Conservation (phyloP, 1,140 invertebrate genomes). For the Aphis gossypii region DNA sequence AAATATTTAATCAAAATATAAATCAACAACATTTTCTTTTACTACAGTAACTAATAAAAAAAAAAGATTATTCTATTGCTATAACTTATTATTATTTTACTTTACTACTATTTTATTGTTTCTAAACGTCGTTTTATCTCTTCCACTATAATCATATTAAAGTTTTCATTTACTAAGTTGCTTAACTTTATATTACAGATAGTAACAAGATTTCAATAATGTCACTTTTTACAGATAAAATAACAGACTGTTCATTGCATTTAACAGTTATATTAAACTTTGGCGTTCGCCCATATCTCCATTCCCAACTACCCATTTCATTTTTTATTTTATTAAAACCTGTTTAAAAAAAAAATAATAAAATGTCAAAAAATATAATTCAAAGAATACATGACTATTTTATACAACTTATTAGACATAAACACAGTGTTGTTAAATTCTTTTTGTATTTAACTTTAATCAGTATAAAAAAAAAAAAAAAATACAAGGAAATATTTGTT, state of each 20-base stretch:
- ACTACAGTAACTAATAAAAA: conserved; percentile 21
- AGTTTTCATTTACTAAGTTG: conserved; percentile 36
- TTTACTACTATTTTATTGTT: neutral
- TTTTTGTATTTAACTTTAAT: neutral
- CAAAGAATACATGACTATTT: neutral
- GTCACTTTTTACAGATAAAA: conserved; percentile 44
- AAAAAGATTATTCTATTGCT: too few relatives aligned
- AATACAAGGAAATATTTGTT: conserved; percentile 85
- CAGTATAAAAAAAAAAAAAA: conserved; percentile 7
- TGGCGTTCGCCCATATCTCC: conserved; percentile 88
- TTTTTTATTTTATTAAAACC: conserved; percentile 73
- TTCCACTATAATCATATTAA: conserved; percentile 28
- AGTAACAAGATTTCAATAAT: conserved; percentile 41
- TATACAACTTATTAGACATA: neutral
- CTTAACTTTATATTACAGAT: neutral
- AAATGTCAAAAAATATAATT: neutral
- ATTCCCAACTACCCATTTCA: conserved; percentile 82
- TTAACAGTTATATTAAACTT: conserved; percentile 73
- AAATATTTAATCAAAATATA: neutral
- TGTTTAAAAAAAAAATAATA: conserved; percentile 63
- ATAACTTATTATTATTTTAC: too few relatives aligned
- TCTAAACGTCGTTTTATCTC: conserved; percentile 40
- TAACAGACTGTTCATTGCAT: conserved; percentile 45
- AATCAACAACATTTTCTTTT: neutral
- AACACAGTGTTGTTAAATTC: neutral